phyloP scores from a whole-genome alignment of 2,888 invertebrate genomes.

The Torymus texanus region DNA sequence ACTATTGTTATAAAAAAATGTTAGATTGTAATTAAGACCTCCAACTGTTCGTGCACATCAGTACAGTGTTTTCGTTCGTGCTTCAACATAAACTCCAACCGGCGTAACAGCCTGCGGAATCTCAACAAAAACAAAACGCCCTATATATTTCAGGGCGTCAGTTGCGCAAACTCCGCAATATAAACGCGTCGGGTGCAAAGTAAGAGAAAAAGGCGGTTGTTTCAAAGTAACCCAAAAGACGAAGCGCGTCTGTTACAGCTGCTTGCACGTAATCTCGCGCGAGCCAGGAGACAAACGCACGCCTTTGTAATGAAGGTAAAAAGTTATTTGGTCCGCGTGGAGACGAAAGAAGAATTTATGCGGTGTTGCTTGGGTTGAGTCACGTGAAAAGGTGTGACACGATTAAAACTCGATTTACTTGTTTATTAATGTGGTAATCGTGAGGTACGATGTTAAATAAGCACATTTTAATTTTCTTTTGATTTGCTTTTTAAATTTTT shows the following conservation, averaged over 20 bases:
- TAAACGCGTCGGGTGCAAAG: background rate
- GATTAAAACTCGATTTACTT: constrained; percentile 20
- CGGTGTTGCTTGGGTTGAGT: constrained; percentile 21
- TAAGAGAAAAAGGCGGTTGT: constrained; percentile 7
- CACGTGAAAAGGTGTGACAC: constrained; percentile 11
- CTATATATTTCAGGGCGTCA: no score
- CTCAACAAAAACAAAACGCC: no score
- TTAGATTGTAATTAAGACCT: no score
- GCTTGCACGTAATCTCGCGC: constrained; percentile 14
- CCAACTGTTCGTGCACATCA: no score
- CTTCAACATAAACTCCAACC: no score
- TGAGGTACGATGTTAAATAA: no score
- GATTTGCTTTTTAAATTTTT: no score
- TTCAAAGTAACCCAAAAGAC: constrained; percentile 12
- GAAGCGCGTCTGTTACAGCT: background rate
- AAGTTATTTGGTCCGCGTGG: constrained; percentile 29
- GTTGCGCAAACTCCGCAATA: background rate
- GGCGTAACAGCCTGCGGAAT: no score
- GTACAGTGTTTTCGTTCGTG: no score
- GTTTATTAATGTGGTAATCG: no score
- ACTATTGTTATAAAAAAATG: no score
- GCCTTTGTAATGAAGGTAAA: constrained; percentile 28
- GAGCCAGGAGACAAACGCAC: constrained; percentile 18
- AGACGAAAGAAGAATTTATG: constrained; percentile 12
- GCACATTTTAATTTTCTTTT: no score